phyloP scores from a whole-genome alignment of 2,888 invertebrate genomes.

The Microplitis manilae region DNA sequence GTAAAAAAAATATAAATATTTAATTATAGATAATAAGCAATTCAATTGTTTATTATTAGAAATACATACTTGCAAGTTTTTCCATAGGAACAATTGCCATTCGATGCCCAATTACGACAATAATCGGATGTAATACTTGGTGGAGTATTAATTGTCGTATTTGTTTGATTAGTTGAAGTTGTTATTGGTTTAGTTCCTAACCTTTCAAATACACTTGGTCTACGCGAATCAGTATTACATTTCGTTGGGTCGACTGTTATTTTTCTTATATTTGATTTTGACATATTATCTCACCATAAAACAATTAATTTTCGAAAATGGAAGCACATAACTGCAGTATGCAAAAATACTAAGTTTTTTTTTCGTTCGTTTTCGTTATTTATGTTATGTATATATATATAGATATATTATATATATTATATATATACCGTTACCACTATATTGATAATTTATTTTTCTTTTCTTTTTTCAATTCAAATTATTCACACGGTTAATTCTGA shows the following conservation, averaged over 20 bases:
- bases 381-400: background rate
- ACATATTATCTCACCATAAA: constrained; percentile 74
- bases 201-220: constrained; percentile 88
- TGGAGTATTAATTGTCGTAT: constrained; percentile 68
- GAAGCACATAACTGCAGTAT: constrained; percentile 69
- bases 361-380: constrained; percentile 6
- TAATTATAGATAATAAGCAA: background rate
- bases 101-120: constrained; percentile 85
- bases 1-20: constrained; percentile 22
- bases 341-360: constrained; percentile 46
- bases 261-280: constrained; percentile 83
- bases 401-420: background rate
- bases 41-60: background rate
- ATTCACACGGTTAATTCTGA: background rate
- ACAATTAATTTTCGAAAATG: constrained; percentile 67
- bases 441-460: background rate
- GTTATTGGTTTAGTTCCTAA: constrained; percentile 83
- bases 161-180: constrained; percentile 66
- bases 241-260: constrained; percentile 83
- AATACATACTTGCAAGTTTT: constrained; percentile 80
- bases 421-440: background rate
- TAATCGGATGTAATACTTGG: constrained; percentile 75
- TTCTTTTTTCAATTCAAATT: background rate
- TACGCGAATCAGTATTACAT: constrained; percentile 77
- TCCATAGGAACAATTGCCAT: constrained; percentile 84